Conservation (phyloP, 2,113 vertebrate species). For the Ageneiosus marmoratus region DNA sequence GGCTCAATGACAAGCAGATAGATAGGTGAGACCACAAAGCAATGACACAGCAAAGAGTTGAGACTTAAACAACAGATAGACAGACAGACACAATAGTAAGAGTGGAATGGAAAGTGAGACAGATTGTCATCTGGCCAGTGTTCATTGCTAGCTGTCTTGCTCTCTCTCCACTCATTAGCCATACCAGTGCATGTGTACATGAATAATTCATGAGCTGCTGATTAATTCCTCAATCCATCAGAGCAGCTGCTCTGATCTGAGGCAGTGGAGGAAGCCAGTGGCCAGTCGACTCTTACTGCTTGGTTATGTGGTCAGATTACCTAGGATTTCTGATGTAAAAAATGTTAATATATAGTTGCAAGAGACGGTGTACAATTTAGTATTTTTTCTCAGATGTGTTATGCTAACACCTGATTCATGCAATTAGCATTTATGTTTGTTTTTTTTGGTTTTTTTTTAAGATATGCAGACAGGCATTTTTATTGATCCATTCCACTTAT, state of each 20-base stretch:
- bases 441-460: too few species aligned
- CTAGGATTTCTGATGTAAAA: neutral
- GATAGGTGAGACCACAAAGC: neutral
- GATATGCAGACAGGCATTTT: too few species aligned
- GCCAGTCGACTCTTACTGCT: slow-evolving; percentile 4
- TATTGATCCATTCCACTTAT: too few species aligned
- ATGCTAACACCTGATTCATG: neutral
- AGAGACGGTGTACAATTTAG: neutral
- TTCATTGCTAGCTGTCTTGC: neutral
- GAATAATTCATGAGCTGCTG: slow-evolving; percentile 40
- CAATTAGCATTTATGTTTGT: neutral
- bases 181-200: slow-evolving; percentile 9
- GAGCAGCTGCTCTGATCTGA: slow-evolving; percentile 18
- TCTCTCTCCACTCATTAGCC: slow-evolving; percentile 27
- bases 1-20: neutral
- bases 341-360: neutral
- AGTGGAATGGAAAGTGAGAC: neutral
- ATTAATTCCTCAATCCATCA: slow-evolving; percentile 36
- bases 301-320: neutral
- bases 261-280: neutral
- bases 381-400: neutral
- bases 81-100: neutral
- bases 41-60: neutral
- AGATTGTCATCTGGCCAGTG: neutral
- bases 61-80: neutral